Percentiles rank a stretch among this genome's conserved stretches.
phyloP scores from a whole-genome alignment of 2,113 vertebrate species.

The Podarcis raffonei region DNA sequence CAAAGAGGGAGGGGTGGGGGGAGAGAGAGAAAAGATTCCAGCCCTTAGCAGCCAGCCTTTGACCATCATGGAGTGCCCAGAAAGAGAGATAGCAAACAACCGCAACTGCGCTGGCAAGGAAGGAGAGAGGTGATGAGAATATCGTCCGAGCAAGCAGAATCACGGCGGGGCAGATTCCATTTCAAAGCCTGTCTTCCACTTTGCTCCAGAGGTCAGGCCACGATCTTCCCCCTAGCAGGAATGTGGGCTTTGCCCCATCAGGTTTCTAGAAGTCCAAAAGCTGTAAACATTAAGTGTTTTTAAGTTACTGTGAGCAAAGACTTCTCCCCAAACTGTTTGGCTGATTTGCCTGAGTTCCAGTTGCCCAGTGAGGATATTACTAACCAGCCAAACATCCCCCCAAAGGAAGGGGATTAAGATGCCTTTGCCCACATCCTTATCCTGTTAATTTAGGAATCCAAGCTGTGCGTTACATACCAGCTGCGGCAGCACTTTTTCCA shows the following conservation, averaged over 20 bases:
- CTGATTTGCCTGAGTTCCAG: neutral
- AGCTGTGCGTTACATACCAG: conserved; percentile 61
- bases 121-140: neutral
- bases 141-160: neutral
- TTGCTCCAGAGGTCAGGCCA: neutral
- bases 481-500: conserved; percentile 82
- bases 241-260: accelerated
- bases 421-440: neutral
- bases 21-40: neutral
- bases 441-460: neutral
- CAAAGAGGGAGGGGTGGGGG: neutral
- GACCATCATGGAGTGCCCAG: neutral
- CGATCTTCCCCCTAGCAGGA: neutral
- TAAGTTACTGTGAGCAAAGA: neutral
- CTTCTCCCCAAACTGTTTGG: neutral
- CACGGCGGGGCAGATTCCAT: neutral
- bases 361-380: neutral
- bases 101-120: neutral
- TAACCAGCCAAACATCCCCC: neutral
- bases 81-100: neutral
- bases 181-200: accelerated
- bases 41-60: neutral
- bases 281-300: conserved; percentile 53
- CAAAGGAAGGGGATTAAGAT: neutral
- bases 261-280: conserved; percentile 78